A percentile compares a stretch with the other conserved stretches of the same genome.
Conservation (phyloP, 2,888 invertebrate species). For the Brachyptera risi region DNA sequence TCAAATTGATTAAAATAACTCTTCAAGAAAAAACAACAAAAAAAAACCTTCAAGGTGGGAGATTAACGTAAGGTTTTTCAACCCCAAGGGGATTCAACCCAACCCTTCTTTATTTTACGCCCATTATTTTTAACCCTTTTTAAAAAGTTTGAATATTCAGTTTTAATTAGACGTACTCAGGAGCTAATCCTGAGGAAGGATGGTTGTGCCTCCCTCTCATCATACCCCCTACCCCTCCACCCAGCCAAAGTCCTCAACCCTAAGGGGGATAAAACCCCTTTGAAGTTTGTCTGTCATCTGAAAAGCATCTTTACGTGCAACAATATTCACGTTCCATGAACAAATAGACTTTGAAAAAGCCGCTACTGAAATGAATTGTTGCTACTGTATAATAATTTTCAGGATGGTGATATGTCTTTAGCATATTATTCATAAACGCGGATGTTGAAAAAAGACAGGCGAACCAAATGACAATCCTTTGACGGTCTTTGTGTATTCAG, state of each 20-base stretch:
- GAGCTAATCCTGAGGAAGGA: slow-evolving; percentile 13
- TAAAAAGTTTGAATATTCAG: slow-evolving; percentile 19
- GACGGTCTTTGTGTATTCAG: background rate
- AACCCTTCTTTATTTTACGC: slow-evolving; percentile 16
- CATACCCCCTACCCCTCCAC: too few relatives aligned
- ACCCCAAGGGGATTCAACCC: slow-evolving; percentile 5
- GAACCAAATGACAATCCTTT: slow-evolving; percentile 7
- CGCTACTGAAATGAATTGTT: slow-evolving; percentile 2
- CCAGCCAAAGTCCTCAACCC: too few relatives aligned
- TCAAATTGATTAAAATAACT: slow-evolving; percentile 21
- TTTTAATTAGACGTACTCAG: slow-evolving; percentile 20
- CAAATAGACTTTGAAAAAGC: background rate
- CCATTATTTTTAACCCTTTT: slow-evolving; percentile 21
- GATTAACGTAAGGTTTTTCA: slow-evolving; percentile 15
- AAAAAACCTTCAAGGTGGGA: background rate
- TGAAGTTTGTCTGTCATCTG: slow-evolving; percentile 17
- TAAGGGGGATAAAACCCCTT: background rate
- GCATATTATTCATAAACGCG: slow-evolving; percentile 4
- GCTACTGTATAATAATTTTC: slow-evolving; percentile 17
- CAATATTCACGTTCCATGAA: slow-evolving; percentile 6
- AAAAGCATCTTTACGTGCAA: slow-evolving; percentile 11
- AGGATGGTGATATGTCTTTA: background rate
- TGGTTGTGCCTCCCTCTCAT: too few relatives aligned
- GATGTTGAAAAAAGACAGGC: slow-evolving; percentile 9
- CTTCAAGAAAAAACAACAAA: slow-evolving; percentile 1